Percentiles rank a stretch among this genome's conserved stretches.
phyloP scores from a whole-genome alignment of 2,888 invertebrate species.

The Ornithoptera alexandrae region DNA sequence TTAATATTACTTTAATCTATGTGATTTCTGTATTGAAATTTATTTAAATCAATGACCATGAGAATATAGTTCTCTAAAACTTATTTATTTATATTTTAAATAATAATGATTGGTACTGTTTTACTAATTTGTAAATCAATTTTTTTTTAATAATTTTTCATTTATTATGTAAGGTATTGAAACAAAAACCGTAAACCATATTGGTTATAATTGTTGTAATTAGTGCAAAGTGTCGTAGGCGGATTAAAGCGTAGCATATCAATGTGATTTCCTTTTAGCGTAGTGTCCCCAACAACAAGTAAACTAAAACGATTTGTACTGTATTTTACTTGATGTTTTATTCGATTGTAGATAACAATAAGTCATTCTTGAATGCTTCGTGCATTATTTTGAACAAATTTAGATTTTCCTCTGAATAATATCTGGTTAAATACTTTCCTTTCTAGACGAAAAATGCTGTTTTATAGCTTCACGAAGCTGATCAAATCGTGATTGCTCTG shows the following conservation, averaged over 20 bases:
- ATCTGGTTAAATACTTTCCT: neutral
- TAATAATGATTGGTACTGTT: neutral
- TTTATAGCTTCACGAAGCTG: neutral
- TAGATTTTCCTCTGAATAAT: neutral
- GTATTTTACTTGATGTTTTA: neutral
- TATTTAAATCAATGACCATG: neutral
- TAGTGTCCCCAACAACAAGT: neutral
- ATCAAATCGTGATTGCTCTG: no score
- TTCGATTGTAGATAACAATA: neutral
- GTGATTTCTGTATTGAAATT: neutral
- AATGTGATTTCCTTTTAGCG: slow-evolving; percentile 23
- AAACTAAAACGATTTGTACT: neutral
- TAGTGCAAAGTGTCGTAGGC: slow-evolving; percentile 5
- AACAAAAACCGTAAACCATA: slow-evolving; percentile 24
- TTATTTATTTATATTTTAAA: neutral
- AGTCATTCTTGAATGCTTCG: neutral
- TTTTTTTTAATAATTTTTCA: neutral
- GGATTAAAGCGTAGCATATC: slow-evolving; percentile 20
- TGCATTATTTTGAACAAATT: neutral
- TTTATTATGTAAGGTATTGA: neutral
- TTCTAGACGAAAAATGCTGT: neutral
- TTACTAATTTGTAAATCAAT: neutral
- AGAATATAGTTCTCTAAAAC: neutral
- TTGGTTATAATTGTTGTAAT: slow-evolving; percentile 17
- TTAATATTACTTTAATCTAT: neutral